Evolutionary conservation across 1,140 invertebrate genomes (phyloP).

Genomic region (Ctenoplectra terminalis): DNA sequence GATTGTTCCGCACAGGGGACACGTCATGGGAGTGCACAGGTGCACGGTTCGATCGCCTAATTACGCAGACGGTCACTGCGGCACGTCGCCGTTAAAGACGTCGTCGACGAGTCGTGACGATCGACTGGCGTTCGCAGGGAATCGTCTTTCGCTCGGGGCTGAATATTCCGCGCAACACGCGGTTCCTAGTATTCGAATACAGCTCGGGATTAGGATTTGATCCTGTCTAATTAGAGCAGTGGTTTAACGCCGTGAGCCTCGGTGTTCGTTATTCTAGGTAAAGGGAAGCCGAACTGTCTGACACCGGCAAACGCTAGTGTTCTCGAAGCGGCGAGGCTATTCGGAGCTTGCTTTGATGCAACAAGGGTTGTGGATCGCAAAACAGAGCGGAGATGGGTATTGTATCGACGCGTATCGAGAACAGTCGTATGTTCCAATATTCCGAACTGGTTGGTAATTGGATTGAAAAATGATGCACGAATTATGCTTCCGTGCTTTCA

Average conservation of each 20-base stretch:
- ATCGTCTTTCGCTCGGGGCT: not conserved
- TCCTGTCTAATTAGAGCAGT: no score
- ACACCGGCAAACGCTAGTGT: not conserved
- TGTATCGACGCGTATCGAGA: not conserved
- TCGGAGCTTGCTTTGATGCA: no score
- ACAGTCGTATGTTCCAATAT: not conserved
- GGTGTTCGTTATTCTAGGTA: not conserved
- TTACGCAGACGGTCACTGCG: conserved; percentile 65
- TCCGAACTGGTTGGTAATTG: no score
- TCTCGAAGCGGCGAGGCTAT: no score
- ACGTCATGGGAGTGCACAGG: conserved; percentile 71
- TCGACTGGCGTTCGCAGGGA: not conserved
- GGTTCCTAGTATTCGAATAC: no score
- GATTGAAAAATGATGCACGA: not conserved
- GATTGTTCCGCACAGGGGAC: conserved; percentile 47
- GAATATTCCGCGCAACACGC: not conserved
- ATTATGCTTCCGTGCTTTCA: not conserved
- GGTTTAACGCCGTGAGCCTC: no score
- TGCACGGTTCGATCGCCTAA: conserved; percentile 71
- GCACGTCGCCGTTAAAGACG: conserved; percentile 67
- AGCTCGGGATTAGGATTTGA: no score
- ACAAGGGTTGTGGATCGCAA: no score
- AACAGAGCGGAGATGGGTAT: no score
- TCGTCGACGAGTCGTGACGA: conserved; percentile 6
- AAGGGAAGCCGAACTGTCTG: not conserved